These are phyloP conservation scores for Scylla paramamosain DNA, from an alignment of 1,140 invertebrate genomes.

Conservation along the genomic window DNA sequence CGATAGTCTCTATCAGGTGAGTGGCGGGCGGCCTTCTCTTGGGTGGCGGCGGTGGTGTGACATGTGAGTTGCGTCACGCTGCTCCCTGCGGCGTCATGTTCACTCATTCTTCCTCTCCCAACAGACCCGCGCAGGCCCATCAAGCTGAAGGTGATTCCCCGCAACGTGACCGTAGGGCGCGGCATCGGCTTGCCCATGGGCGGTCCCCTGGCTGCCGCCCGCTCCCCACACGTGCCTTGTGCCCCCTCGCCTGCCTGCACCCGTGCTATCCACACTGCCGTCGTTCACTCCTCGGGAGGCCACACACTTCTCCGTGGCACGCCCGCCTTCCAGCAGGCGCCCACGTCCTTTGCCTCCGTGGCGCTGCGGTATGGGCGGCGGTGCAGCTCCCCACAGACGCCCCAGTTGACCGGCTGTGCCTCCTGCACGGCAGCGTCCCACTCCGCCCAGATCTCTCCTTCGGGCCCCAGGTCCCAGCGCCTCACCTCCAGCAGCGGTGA, in stretches of 20 bases:
- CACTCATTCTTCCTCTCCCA: not conserved
- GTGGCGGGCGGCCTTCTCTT: not conserved
- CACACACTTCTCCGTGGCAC: conserved; percentile 62
- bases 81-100: no score
- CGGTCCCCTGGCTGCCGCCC: not conserved
- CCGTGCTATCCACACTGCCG: conserved; percentile 46
- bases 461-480: conserved; percentile 61
- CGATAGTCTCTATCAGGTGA: conserved; percentile 28
- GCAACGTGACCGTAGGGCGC: conserved; percentile 54
- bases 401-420: conserved; percentile 36
- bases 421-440: conserved; percentile 46
- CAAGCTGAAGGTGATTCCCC: conserved; percentile 68
- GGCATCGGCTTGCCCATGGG: not conserved
- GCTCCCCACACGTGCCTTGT: conserved; percentile 54
- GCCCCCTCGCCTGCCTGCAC: not conserved
- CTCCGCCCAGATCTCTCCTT: conserved; percentile 67
- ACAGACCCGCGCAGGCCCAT: conserved; percentile 64
- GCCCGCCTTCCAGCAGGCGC: not conserved
- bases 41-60: not conserved
- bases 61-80: not conserved
- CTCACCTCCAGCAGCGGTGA: conserved; percentile 66
- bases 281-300: conserved; percentile 37
- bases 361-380: conserved; percentile 50
- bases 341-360: conserved; percentile 15
- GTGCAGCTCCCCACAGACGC: conserved; percentile 56